Percentiles rank a stretch among this genome's conserved stretches.
Evolutionary conservation across 2,113 vertebrate species (phyloP).

Genomic region (Propithecus coquereli): DNA sequence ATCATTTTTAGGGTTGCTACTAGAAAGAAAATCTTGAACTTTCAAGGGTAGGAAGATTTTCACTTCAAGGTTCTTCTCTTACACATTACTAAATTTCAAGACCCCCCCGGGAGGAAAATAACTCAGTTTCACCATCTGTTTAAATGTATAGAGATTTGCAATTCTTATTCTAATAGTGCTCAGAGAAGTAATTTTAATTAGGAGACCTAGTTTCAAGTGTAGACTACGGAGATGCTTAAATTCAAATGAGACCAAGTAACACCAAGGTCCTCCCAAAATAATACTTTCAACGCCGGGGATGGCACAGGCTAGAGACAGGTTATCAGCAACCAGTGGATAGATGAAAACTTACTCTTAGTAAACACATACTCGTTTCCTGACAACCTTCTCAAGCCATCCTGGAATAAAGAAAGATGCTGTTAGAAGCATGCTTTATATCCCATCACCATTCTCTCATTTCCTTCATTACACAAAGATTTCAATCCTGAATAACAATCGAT

Average conservation of each 20-base stretch:
- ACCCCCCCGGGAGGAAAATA: not conserved
- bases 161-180: not conserved
- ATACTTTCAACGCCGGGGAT: not conserved
- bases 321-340: not conserved
- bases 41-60: not conserved
- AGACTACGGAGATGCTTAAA: not conserved
- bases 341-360: slow-evolving; percentile 90
- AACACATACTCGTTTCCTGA: slow-evolving; percentile 95
- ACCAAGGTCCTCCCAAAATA: not conserved
- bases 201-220: slow-evolving; percentile 28
- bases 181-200: slow-evolving; percentile 47
- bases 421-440: not conserved
- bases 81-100: not conserved
- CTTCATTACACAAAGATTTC: not conserved
- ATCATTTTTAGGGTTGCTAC: not conserved
- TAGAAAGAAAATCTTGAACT: slow-evolving; percentile 16
- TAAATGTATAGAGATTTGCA: not conserved
- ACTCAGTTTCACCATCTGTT: not conserved
- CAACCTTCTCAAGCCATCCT: slow-evolving; percentile 93
- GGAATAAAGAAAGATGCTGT: slow-evolving; percentile 58
- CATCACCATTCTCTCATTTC: not conserved
- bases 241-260: not conserved
- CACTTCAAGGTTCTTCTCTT: not conserved
- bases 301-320: not conserved
- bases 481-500: not conserved